Base-by-base conservation (phyloP, 2,113 vertebrate species). In the Eulemur macaco region DNA sequence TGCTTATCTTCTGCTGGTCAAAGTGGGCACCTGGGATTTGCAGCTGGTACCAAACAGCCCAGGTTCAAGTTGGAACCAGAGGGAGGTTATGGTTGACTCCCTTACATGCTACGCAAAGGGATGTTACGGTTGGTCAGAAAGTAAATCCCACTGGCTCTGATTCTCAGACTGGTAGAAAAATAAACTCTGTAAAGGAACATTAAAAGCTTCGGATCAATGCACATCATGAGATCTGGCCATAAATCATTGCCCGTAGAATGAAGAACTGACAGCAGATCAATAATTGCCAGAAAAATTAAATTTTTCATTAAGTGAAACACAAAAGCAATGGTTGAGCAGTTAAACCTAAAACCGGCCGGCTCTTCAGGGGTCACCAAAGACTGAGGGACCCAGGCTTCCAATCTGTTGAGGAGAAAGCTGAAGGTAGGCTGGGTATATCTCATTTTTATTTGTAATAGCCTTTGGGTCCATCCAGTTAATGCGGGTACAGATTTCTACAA, bases 281-380 rank as follows among this genome's bases (percentile, higher is more conserved):
- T 97, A 92, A 96, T 91, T 94, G 81, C 81, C 91, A 91, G 94
- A 92, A 96, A 97, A 97, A 92, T 92, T 94, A 90, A 76, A 87
- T 66, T 84, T 92, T 89, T 96, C 74, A 92, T 97, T 84, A 94
- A 97, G 58, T 25, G 80, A 78, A 97, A 90, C 76, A 91, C 91
- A 96, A 94, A 95, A 80, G 86, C 77, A 92, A 76, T 1, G 54
- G 45, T 74, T 91, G 91, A 93, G 17, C 27, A 54, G 78, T 94
- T 89, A 89, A 87, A 58, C 58, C 15, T 64, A 18, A 81, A 89
- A 87, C 42, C 17, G 50, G 58, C 5, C 37, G 45, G 27, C 52
- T 91, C 60, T 77, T 81, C 21, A 37, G 37, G 34, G 76, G 37
- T 11, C 5, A 83, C n/a, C 17, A 73, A 34, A 60, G 66, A 91